Evolutionary conservation across 2,797 vertebrate genomes (phyloP).

Genomic region (Eulemur coronatus): DNA sequence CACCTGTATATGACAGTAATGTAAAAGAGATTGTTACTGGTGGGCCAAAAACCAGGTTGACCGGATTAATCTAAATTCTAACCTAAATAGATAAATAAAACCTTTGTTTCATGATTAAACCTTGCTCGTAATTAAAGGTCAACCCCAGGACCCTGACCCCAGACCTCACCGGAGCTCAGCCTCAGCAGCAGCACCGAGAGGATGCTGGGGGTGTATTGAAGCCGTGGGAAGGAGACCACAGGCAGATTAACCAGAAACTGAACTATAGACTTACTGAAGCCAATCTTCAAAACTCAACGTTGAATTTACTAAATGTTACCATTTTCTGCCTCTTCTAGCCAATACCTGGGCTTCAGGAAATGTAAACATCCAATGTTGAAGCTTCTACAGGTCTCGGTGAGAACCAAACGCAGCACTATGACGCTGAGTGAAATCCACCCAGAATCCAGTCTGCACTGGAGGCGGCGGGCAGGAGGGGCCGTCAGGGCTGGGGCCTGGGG

Average conservation of each 20-base stretch:
- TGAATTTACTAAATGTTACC: not conserved
- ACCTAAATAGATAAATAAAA: not conserved
- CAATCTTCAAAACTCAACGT: not conserved
- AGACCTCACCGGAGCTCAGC: too few species aligned
- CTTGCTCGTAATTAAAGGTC: not conserved
- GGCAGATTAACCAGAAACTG: not conserved
- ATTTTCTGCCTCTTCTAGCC: not conserved
- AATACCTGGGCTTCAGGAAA: not conserved
- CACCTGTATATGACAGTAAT: not conserved
- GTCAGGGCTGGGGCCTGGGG: fast-evolving
- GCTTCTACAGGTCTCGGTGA: not conserved
- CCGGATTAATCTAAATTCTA: not conserved
- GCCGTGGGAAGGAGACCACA: not conserved
- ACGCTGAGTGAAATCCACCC: not conserved
- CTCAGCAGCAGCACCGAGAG: fast-evolving
- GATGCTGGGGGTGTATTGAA: not conserved
- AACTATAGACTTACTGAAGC: not conserved
- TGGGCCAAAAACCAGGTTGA: not conserved
- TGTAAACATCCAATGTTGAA: not conserved
- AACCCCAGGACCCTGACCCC: not conserved
- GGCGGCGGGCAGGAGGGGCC: too few species aligned
- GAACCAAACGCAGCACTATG: not conserved
- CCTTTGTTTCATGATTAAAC: not conserved
- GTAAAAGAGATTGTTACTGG: not conserved
- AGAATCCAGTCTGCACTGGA: not conserved